Conservation (phyloP, 1,140 invertebrate species). For the Maniola jurtina region DNA sequence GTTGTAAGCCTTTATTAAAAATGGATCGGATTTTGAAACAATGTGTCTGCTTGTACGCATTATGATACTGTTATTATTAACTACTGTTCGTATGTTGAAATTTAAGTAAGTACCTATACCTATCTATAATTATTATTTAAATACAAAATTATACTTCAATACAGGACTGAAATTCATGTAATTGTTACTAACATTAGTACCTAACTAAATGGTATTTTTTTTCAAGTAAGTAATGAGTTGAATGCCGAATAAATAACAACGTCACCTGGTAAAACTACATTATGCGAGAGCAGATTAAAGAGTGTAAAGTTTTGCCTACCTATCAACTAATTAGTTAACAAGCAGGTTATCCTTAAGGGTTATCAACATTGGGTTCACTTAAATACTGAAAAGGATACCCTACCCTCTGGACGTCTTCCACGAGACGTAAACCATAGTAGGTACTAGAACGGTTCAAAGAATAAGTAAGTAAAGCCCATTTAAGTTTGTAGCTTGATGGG, state of each 20-base stretch:
- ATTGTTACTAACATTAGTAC: no score
- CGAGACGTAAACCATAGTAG: no score
- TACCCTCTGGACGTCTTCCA: no score
- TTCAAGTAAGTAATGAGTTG: background rate
- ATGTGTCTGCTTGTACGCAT: background rate
- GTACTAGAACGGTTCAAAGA: background rate
- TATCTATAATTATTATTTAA: no score
- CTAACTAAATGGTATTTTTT: no score
- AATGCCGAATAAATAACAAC: background rate
- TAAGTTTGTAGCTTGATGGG: background rate
- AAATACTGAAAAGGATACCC: no score
- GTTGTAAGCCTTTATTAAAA: slow-evolving; percentile 50
- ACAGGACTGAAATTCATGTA: background rate
- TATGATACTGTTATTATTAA: background rate
- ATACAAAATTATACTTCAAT: background rate
- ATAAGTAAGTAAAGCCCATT: background rate
- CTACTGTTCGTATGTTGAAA: background rate
- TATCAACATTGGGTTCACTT: no score
- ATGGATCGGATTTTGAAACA: slow-evolving; percentile 25
- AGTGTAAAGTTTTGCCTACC: no score
- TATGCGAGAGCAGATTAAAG: no score
- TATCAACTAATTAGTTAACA: no score
- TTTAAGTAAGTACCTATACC: no score
- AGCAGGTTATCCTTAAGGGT: no score
- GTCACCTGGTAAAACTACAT: background rate